Conservation (phyloP, 2,797 vertebrate species). For the Coregonus sp. region DNA sequence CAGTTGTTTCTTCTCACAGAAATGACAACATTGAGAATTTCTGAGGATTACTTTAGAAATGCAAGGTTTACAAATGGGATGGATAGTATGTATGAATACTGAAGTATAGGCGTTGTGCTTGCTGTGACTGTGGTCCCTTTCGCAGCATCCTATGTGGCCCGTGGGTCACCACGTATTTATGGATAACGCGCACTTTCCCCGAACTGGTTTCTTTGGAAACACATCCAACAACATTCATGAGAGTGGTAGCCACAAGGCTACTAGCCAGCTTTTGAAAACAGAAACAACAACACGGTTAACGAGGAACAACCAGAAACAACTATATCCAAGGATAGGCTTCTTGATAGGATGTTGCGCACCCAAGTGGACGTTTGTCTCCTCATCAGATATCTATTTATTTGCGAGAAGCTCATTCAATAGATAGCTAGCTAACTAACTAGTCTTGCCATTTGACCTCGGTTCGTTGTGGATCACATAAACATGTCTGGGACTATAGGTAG, state of each 20-base stretch:
- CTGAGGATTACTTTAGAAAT: too few species aligned
- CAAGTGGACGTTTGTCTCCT: slow-evolving; percentile 40
- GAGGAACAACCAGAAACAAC: background rate
- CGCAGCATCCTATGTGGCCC: background rate
- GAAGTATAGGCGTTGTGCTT: background rate
- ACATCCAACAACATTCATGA: slow-evolving; percentile 16
- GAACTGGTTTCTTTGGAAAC: slow-evolving; percentile 32
- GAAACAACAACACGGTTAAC: background rate
- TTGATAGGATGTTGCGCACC: slow-evolving; percentile 27
- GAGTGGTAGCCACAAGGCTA: background rate
- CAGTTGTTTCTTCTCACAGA: too few species aligned
- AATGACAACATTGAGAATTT: background rate
- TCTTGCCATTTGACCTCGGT: slow-evolving; percentile 7
- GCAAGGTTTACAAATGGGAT: too few species aligned
- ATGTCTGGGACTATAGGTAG: slow-evolving; percentile 31
- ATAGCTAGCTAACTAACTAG: slow-evolving; percentile 21
- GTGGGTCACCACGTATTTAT: background rate
- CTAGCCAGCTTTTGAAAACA: background rate
- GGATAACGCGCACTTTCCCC: slow-evolving; percentile 2
- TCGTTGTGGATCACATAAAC: background rate
- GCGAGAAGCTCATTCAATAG: background rate
- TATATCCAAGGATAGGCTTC: slow-evolving; percentile 30
- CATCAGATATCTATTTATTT: slow-evolving; percentile 47
- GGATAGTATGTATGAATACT: background rate
- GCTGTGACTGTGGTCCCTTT: too few species aligned